Evolutionary conservation across 2,113 vertebrate species (phyloP), one percentile per base, ranked within the genome.

Genomic region (Centropus unirufus): DNA sequence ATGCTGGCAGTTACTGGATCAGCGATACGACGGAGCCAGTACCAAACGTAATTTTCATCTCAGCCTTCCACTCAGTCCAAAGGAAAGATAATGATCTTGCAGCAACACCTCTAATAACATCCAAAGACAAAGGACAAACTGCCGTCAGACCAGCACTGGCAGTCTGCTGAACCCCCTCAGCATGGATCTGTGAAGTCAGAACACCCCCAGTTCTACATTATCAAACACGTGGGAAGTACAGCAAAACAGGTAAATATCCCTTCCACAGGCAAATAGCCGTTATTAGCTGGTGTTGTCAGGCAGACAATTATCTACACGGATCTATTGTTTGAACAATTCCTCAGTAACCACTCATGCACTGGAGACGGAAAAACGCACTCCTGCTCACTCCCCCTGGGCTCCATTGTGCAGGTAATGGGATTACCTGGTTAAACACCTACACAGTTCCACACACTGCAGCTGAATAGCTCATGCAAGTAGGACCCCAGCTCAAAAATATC

Each of bases 1-100:
- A 47, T 18, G 47, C 55, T 46, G 39, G 72, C 68, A 66, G 40
- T 64, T 73, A 52, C 61, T 14, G 7, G 12, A 46, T 4, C n/a
- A 4, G 8, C 0, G 7, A 64, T 10, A 24, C 44, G 10, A 49
- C 0, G 0, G 26, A 51, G 47, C 24, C 0, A 0, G 4, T 2
- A 44, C 22, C 12, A n/a, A 79, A 72, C 67, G 52, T 75, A 15
- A 20, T 61, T 83, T 70, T 57, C 57, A 49, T 63, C 74, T 64
- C 49, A 23, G 36, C 8, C 40, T 70, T 57, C 76, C 61, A 14
- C 40, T 61, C 75, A 68, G 91, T 47, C 49, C n/a, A 52, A 76
- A 46, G 18, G 36, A 30, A 87, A 77, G 42, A 58, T 7, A 6
- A 76, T 34, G 69, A 83, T 92, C 58, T 77, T 26, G 27, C 49